Evolutionary conservation across 2,113 vertebrate genomes (phyloP), one percentile per base, ranked within the genome.

Genomic region (Brachirus orientalis): DNA sequence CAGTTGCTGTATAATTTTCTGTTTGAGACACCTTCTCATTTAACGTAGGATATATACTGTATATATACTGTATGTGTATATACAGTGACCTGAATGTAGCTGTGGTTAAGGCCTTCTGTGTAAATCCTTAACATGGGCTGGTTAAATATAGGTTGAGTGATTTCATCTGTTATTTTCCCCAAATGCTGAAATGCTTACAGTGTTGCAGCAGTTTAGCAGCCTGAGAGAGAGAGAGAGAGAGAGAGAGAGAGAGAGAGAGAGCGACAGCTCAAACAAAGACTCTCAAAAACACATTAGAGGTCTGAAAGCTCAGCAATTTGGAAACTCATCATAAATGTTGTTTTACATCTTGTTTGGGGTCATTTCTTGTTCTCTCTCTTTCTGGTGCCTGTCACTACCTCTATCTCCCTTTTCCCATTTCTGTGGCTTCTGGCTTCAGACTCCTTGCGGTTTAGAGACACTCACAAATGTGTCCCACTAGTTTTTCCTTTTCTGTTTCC

Each of bases 71-170:
- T n/a, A n/a, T n/a, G n/a, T n/a, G n/a, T 83, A 83, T 83, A 83
- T 80, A 63, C 60, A 85, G 63, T 51, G 44, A 71, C 69, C 76
- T 2, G 2, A 44, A 61, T 84, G 67, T 40, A 69, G 55, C 60
- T 74, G 74, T 77, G 79, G 82, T 79, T 72, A 62, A 64, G 17
- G 35, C 37, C 63, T 65, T 50, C 72, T 70, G 50, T 69, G 61
- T 58, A 53, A 82, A 80, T 81, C 69, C 51, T 63, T 80, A 64
- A 79, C 75, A 75, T 61, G 35, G n/a, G 59, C 69, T 58, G 63
- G 72, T 82, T 87, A 83, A 85, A 87, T 81, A 81, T 75, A 80
- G 69, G 69, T 47, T 72, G 56, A 78, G 44, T 56, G 65, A 72
- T 74, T 78, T 77, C 51, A 72, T 19, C 37, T 66, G 54, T 71